phyloP scores from a whole-genome alignment of 1,140 invertebrate species.

The Eufriesea mexicana region DNA sequence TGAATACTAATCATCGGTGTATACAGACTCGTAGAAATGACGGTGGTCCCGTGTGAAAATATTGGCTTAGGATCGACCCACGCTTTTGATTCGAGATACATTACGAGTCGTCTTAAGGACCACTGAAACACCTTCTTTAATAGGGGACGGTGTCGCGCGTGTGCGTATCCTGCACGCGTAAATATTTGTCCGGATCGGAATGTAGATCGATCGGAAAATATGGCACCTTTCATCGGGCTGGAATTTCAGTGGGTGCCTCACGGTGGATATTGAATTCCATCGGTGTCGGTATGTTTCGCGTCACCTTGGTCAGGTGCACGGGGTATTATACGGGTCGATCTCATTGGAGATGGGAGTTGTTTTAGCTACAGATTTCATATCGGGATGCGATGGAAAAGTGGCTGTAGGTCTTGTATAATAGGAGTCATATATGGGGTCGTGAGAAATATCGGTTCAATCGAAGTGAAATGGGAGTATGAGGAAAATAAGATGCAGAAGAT shows the following conservation, averaged over 20 bases:
- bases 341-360: neutral
- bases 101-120: neutral
- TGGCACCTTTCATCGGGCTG: slow-evolving; percentile 18
- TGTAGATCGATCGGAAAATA: slow-evolving; percentile 45
- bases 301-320: neutral
- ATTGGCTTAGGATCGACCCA: slow-evolving; percentile 45
- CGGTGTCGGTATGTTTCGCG: neutral
- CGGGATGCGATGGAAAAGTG: too few species aligned
- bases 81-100: neutral
- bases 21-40: neutral
- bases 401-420: too few species aligned
- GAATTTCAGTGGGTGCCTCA: slow-evolving; percentile 40
- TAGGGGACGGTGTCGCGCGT: neutral
- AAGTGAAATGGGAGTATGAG: too few species aligned
- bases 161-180: neutral
- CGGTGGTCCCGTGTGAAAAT: slow-evolving; percentile 33
- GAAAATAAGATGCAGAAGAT: too few species aligned
- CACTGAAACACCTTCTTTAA: neutral
- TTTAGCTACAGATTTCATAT: too few species aligned
- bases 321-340: neutral
- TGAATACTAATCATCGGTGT: neutral
- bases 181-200: slow-evolving; percentile 49
- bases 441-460: too few species aligned
- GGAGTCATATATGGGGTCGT: too few species aligned
- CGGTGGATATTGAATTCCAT: slow-evolving; percentile 46